Evolutionary conservation across 1,140 invertebrate species (phyloP).

Genomic region (Penaeus indicus): DNA sequence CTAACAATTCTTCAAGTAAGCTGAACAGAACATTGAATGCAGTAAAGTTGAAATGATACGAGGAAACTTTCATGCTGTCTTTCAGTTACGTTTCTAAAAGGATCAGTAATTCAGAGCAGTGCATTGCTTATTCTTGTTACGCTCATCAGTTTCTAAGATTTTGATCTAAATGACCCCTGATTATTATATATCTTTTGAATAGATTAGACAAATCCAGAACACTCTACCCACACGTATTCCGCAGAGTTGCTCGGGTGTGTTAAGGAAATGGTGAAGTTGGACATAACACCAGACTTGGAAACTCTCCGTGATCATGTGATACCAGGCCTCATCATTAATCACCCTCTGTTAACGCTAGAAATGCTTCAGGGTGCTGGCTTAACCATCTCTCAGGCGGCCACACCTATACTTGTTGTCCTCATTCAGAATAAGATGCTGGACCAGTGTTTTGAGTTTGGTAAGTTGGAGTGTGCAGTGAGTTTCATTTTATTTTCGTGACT

Average conservation of each 20-base stretch:
- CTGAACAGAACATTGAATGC: neutral
- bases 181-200: too few relatives aligned
- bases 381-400: neutral
- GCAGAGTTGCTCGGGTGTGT: conserved; percentile 40
- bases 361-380: conserved; percentile 27
- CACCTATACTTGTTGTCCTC: conserved; percentile 31
- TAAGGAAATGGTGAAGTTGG: conserved; percentile 20
- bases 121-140: too few relatives aligned
- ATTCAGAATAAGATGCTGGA: conserved; percentile 42
- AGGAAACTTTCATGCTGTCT: too few relatives aligned
- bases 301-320: conserved; percentile 38
- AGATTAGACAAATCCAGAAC: too few relatives aligned
- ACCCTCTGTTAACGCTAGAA: neutral
- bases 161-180: too few relatives aligned
- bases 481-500: neutral
- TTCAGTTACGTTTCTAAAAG: too few relatives aligned
- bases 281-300: neutral
- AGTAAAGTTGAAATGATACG: neutral
- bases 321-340: conserved; percentile 23
- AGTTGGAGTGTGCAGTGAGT: neutral
- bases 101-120: too few relatives aligned
- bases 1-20: conserved; percentile 18
- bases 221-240: neutral
- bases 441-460: conserved; percentile 42
- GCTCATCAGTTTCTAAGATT: too few relatives aligned